Base-by-base conservation (phyloP, 1,140 invertebrate species). In the Macrosteles quadrilineatus region DNA sequence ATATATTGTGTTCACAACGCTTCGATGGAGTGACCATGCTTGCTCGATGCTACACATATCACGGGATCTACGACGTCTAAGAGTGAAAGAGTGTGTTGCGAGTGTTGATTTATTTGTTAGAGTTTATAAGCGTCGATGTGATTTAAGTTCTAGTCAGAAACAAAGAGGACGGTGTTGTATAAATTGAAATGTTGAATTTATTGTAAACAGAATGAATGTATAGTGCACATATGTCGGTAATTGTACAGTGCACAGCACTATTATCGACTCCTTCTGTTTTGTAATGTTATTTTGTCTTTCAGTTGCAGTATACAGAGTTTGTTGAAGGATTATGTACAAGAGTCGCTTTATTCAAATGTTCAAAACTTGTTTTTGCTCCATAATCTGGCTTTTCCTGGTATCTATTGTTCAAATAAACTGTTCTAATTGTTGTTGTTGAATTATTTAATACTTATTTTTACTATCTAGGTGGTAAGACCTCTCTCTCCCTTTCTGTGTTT, bases 1-100 rank as follows among this genome's bases (percentile, higher is more conserved):
- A 43, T 40, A 43, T 43, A 66, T 43, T 66, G 63, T 66, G 63
- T 66, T 66, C 63, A 66, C 32, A 29, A 59, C 6, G 55, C 55
- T 59, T 59, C 55, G 25, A 50, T 30, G 55, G 55, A 59, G 55
- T 59, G 55, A 36, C 32, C 14, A 6, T 36, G 32, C 32, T 36
- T 36, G 32, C 55, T 27, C 55, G 55, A 27, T 59, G 11, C 32
- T 36, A 27, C 55, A 59, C 55, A 59, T 59, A 59, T 59, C 55
- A 59, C 55, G 55, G 55, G 55, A 59, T 36, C 32, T 36, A 36
- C 32, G 32, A 36, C 32, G 14, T 36, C 32, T 36, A 36, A 4
- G 32, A 36, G 32, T 36, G 32, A 21, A 17, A 4, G 21, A 50
- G 47, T 50, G 47, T 9, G 47, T 50, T 19, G n/a, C n/a, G n/a